Conservation (phyloP, 2,113 vertebrate species). For the Halcyon senegalensis region DNA sequence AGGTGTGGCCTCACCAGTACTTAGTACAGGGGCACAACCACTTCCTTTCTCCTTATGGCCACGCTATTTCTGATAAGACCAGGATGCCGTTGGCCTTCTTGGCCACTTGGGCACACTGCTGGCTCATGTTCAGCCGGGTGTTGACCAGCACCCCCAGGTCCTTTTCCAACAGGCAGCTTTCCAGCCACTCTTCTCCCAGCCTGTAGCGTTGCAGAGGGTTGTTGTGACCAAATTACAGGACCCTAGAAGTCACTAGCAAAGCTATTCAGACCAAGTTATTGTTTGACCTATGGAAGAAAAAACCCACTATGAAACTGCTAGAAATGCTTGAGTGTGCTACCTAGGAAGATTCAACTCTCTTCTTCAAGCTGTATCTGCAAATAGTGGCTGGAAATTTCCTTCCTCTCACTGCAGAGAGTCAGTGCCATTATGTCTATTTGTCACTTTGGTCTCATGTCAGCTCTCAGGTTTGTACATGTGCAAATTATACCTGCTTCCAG, state of each 20-base stretch:
- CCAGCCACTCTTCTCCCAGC: no score
- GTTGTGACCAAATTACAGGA: no score
- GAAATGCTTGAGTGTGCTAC: neutral
- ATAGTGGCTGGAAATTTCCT: neutral
- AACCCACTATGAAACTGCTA: neutral
- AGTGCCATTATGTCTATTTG: neutral
- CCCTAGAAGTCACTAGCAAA: neutral
- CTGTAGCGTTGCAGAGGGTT: no score
- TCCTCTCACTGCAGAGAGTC: neutral
- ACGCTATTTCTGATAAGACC: no score
- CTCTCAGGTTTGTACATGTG: neutral
- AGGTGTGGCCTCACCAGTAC: no score
- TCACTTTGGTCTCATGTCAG: neutral
- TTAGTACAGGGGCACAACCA: no score
- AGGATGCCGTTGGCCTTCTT: no score
- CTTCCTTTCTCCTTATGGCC: no score
- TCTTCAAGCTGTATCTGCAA: neutral
- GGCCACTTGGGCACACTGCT: no score
- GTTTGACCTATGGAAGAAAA: neutral
- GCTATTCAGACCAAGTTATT: neutral
- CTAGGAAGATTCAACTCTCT: neutral
- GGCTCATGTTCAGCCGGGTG: no score
- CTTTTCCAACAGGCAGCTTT: no score
- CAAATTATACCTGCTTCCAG: constrained; percentile 5
- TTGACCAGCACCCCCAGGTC: no score